Evolutionary conservation across 2,888 invertebrate genomes (phyloP).

Genomic region (Nesidiocoris tenuis): DNA sequence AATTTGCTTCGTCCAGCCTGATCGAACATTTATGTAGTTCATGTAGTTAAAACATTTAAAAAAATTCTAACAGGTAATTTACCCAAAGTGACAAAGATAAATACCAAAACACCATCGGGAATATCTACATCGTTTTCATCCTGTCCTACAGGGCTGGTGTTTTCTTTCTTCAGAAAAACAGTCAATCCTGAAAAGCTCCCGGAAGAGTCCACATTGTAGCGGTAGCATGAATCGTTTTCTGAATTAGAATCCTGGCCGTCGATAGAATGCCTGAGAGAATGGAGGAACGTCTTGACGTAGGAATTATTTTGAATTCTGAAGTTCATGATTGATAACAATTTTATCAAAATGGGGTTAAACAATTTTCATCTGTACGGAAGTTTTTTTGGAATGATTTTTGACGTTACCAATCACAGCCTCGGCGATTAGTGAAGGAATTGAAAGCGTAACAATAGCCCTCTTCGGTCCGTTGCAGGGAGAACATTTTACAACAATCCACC

Average conservation of each 20-base stretch:
- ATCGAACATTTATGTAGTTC: no score
- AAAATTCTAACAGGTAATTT: neutral
- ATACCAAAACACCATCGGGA: conserved; percentile 2
- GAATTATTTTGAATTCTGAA: no score
- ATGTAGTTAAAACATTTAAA: no score
- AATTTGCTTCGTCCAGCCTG: no score
- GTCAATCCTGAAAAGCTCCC: conserved; percentile 34
- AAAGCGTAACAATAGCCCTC: conserved; percentile 45
- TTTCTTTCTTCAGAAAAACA: conserved; percentile 19
- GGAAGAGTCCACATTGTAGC: neutral
- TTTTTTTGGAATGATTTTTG: no score
- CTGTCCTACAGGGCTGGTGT: neutral
- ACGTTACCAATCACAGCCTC: conserved; percentile 36
- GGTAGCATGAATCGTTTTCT: neutral
- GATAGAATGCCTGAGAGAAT: no score
- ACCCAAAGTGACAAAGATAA: neutral
- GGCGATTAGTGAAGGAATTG: conserved; percentile 42
- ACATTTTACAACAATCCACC: conserved; percentile 39
- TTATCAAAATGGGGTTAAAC: no score
- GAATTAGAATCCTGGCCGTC: no score
- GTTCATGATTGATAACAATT: no score
- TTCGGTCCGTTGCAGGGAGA: conserved; percentile 42
- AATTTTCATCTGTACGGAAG: no score
- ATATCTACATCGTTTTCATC: neutral
- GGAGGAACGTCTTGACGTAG: no score